Base-by-base conservation (phyloP, 2,888 invertebrate species). In the Chirona hameri region DNA sequence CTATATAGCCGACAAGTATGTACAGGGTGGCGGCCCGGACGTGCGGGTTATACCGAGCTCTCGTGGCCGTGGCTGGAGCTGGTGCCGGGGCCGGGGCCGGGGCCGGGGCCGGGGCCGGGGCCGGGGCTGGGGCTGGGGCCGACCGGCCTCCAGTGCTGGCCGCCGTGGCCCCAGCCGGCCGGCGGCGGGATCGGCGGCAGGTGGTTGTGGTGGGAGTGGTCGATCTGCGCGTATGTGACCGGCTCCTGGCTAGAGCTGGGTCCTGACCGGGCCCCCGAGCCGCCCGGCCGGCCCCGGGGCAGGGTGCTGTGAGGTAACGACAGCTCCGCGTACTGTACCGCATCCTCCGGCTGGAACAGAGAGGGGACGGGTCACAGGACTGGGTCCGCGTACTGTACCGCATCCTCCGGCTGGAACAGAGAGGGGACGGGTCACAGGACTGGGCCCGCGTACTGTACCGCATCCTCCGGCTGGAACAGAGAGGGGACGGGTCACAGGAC, bases 131-230 rank as follows among this genome's bases (percentile, higher is more conserved):
- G 21, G 18, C 65, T 12, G 65, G 27, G 10, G 60, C 27, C 27
- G 65, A 15, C 72, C 18, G 72, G 18, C 31, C 72, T 12, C 46
- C 76, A 10, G 21, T 18, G 24, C 46, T 46, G 39, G 46, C 46
- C 24, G 46, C 39, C 39, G 9, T 24, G 24, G 10, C 46, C 46
- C 76, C 76, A 76, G 46, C 46, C 76, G 46, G 39, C 12, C 76
- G 76, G 76, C 46, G 76, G 76, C 24, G 76, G 76, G 2, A 24
- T 24, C 39, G 76, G 76, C 12, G 76, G 76, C 76, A 76, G 76
- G 76, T 76, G 76, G n/a, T 76, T 76, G 46, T 76, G 76, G 46
- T 76, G 76, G 1, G 39, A 7, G 39, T 76, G 46, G 46, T 46
- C 76, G 0, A 76, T 39, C 46, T 76, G 76, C 1, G 76, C 46